Conservation (phyloP, 2,888 invertebrate genomes). For the Ectemnius cavifrons region DNA sequence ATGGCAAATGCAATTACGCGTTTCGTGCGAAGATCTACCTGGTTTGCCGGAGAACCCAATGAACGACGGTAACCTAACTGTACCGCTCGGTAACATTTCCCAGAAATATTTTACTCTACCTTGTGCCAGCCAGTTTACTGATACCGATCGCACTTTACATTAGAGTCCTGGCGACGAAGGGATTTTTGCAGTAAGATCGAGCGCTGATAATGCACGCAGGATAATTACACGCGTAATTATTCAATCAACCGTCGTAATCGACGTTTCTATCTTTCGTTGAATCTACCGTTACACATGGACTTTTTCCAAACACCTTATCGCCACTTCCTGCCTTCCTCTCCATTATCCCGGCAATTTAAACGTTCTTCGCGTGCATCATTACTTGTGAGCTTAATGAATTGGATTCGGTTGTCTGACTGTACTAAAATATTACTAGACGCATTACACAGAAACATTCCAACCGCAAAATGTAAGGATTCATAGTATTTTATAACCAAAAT, state of each 20-base stretch:
- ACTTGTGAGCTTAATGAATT: not conserved
- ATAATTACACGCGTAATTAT: constrained; percentile 1
- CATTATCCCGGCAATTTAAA: constrained; percentile 12
- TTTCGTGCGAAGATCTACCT: constrained; percentile 1
- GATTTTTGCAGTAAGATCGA: too few species aligned
- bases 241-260: not conserved
- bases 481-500: too few species aligned
- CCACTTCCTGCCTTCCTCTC: not conserved
- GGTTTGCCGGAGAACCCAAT: not conserved
- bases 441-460: too few species aligned
- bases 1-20: not conserved
- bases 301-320: not conserved
- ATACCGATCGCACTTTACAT: too few species aligned
- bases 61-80: not conserved
- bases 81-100: not conserved
- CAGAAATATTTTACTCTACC: not conserved
- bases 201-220: not conserved
- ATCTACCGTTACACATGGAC: not conserved
- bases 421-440: too few species aligned
- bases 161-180: too few species aligned
- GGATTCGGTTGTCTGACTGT: not conserved
- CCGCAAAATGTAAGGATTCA: too few species aligned
- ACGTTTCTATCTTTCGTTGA: not conserved
- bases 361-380: too few species aligned
- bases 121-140: too few species aligned